Evolutionary conservation across 2,888 invertebrate genomes (phyloP).

Genomic region (Drosophila formosana): DNA sequence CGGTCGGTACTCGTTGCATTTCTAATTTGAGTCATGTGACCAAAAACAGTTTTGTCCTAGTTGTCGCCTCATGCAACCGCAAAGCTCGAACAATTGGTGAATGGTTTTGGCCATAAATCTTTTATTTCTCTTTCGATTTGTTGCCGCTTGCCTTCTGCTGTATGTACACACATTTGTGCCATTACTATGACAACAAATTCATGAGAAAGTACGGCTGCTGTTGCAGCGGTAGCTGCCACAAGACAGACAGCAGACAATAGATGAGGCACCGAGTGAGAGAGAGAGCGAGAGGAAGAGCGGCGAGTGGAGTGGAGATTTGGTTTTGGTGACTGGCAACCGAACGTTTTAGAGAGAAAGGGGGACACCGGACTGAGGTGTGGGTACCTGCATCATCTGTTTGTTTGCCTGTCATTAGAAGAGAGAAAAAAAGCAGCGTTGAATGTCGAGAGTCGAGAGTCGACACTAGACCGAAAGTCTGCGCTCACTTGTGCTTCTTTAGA

Average conservation of each 20-base stretch:
- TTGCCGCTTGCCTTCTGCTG: conserved; percentile 23
- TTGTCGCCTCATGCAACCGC: conserved; percentile 69
- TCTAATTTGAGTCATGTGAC: conserved; percentile 78
- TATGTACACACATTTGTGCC: conserved; percentile 66
- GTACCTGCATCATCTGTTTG: conserved; percentile 73
- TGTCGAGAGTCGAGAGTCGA: conserved; percentile 65
- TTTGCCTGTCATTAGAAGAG: conserved; percentile 76
- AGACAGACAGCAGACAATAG: conserved; percentile 35
- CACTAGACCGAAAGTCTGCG: conserved; percentile 79
- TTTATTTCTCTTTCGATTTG: conserved; percentile 60
- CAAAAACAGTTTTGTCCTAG: conserved; percentile 80
- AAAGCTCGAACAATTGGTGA: conserved; percentile 71
- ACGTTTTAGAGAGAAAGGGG: neutral
- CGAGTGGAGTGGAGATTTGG: conserved; percentile 5
- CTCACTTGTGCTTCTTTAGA: conserved; percentile 80
- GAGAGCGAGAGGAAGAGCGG: neutral
- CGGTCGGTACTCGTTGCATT: conserved; percentile 73
- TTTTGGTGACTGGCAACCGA: neutral
- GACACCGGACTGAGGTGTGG: conserved; percentile 1
- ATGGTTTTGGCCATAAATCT: conserved; percentile 74
- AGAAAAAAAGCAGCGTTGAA: conserved; percentile 66
- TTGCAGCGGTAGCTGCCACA: conserved; percentile 59
- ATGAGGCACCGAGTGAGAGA: neutral
- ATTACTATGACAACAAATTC: conserved; percentile 70
- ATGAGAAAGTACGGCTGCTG: conserved; percentile 69